A percentile compares a stretch with the other conserved stretches of the same genome.
phyloP scores from a whole-genome alignment of 2,888 invertebrate genomes.

The Calliphora vomitoria region DNA sequence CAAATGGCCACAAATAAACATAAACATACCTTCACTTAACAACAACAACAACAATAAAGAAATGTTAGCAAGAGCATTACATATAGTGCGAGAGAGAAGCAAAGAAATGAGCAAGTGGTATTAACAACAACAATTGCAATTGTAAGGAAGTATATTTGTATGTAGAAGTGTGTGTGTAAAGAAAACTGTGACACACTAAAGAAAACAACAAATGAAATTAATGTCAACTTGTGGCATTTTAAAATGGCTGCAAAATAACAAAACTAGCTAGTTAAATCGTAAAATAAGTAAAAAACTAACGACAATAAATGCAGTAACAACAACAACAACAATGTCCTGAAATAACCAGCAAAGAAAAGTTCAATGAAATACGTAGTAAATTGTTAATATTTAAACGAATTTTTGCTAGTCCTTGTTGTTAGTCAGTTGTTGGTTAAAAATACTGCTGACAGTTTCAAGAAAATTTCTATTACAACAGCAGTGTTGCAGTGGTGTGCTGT shows the following conservation, averaged over 20 bases:
- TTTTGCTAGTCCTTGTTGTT: constrained; percentile 27
- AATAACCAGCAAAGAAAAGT: constrained; percentile 43
- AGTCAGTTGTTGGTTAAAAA: constrained; percentile 27
- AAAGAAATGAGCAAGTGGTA: neutral
- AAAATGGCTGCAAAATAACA: constrained; percentile 44
- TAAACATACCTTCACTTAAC: neutral
- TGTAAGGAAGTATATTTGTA: no score
- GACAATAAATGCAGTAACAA: constrained; percentile 1
- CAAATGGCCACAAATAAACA: constrained; percentile 21
- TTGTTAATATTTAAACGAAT: constrained; percentile 50
- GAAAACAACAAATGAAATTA: constrained; percentile 67
- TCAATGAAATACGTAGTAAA: constrained; percentile 46
- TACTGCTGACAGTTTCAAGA: constrained; percentile 36
- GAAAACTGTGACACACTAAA: constrained; percentile 47
- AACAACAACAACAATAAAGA: no score
- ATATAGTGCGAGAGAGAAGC: neutral
- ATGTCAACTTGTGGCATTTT: constrained; percentile 63
- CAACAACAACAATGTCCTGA: constrained; percentile 40
- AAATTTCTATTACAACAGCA: neutral
- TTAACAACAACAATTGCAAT: neutral
- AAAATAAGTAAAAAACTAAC: constrained; percentile 15
- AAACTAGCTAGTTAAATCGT: neutral
- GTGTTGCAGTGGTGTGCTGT: neutral
- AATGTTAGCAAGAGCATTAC: no score
- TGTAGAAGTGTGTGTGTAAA: no score